Evolutionary conservation across 2,113 vertebrate genomes (phyloP).

Genomic region (Brienomyrus longianalis): DNA sequence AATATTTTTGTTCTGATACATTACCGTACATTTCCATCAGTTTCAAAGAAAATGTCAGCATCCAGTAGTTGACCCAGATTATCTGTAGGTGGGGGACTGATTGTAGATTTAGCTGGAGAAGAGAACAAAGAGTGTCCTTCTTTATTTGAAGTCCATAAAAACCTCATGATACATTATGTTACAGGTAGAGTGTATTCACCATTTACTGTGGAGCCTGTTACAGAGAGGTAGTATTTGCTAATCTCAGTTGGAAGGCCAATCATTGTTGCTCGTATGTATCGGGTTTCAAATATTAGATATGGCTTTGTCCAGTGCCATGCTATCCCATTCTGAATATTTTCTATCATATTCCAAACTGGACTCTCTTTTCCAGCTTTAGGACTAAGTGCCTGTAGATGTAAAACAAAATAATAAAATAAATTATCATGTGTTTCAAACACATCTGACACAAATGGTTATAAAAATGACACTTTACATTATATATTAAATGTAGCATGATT

Average conservation of each 20-base stretch:
- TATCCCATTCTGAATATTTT: conserved; percentile 44
- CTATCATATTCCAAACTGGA: conserved; percentile 41
- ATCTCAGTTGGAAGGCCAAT: conserved; percentile 63
- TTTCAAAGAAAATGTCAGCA: conserved; percentile 51
- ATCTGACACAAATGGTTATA: neutral
- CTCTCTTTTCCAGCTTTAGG: conserved; percentile 44
- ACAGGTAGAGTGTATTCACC: conserved; percentile 39
- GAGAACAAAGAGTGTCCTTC: neutral
- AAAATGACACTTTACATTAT: neutral
- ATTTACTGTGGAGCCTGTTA: conserved; percentile 50
- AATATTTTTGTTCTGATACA: neutral
- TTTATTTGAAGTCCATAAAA: neutral
- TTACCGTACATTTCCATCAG: conserved; percentile 60
- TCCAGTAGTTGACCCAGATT: conserved; percentile 44
- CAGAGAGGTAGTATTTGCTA: conserved; percentile 54
- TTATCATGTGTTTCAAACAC: neutral
- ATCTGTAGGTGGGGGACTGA: conserved; percentile 45
- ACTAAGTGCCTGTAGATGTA: conserved; percentile 40
- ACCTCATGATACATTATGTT: neutral
- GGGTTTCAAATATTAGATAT: conserved; percentile 49
- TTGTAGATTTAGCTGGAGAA: conserved; percentile 46
- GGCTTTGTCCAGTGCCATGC: conserved; percentile 55
- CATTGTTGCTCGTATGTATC: conserved; percentile 55
- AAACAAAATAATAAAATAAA: neutral
- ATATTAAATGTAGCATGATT: neutral